Evolutionary conservation across 1,140 invertebrate species (phyloP), one percentile per base, ranked within the genome.

Genomic region (Bombus breviceps): DNA sequence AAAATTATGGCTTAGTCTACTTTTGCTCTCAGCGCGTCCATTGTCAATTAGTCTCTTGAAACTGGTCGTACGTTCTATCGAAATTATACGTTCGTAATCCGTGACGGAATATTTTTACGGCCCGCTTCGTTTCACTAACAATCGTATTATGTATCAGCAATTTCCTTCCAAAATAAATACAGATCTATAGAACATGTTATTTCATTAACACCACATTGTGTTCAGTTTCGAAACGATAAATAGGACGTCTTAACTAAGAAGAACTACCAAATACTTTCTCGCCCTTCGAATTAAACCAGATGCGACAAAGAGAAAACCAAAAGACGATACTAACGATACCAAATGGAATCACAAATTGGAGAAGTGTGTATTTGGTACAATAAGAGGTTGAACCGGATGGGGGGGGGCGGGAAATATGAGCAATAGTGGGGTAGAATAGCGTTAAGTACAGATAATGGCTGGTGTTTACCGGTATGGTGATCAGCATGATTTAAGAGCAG

Each of bases 401-500:
- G 37, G 34, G 37, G 34, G 39, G n/a, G 47, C 22, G 62, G 74
- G 4, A 59, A 62, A 78, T 59, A 62, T 47, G 39, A 68, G 74
- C 69, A 81, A 72, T 53, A 82, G 39, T 41, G 77, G 66, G 86
- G 73, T 76, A 76, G 62, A 77, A 77, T 68, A 78, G 88, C 82
- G 89, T 93, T 93, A 92, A 94, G 92, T 93, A 93, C 90, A 90
- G 90, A 93, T 94, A 94, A 94, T 94, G 78, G 93, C 85, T 91
- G 87, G 89, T 93, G 93, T 94, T 94, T 94, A 94, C 92, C 89
- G 91, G 90, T 81, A 82, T 83, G 91, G 93, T 93, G 93, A 94
- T 94, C 93, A 91, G 89, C 85, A 93, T 92, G 83, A 92, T 94
- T 94, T 93, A 93, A 93, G 93, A 92, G 93, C 93, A 90, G 88